Evolutionary conservation across 1,140 invertebrate species (phyloP), one percentile per base, ranked within the genome.

Genomic region (Phymastichus coffea): DNA sequence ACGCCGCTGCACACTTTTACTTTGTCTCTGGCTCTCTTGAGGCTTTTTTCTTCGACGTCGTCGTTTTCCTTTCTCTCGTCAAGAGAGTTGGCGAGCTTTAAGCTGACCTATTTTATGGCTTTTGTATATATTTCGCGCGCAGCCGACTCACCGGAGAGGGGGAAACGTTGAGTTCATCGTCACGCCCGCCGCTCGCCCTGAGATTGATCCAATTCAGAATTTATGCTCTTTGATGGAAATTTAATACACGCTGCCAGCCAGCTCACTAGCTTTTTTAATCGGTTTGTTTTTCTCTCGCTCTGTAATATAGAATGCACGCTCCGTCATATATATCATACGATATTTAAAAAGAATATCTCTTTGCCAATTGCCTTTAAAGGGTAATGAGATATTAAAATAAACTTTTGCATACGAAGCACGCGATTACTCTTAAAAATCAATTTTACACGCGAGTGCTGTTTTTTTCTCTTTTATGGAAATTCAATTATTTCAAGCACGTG

Each of bases 191-290:
- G 10, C 12, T 9, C 19, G 23, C 19, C 12, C 6, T n/a, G 12
- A 57, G 46, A 49, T 41, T 43, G 25, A 51, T 41, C 35, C n/a
- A 25, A 57, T 51, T 38, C 12, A 12, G 23, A 49, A 57, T 51
- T 51, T 51, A 10, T 22, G 8, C 44, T 7, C 30, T 4, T 15
- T 19, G 33, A n/a, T 37, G 23, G 17, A 49, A 41, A 26, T 41
- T 57, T 41, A 30, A 48, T 41, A 38, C 15, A n/a, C 0, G 12
- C 19, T n/a, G n/a, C n/a, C n/a, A n/a, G n/a, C n/a, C n/a, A n/a
- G n/a, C n/a, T n/a, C n/a, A n/a, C n/a, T n/a, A n/a, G n/a, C n/a
- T n/a, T n/a, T n/a, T n/a, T n/a, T n/a, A n/a, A n/a, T n/a, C n/a
- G n/a, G n/a, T n/a, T n/a, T n/a, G n/a, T n/a, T n/a, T n/a, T n/a